Conservation (phyloP, 2,888 invertebrate species). For the Diadromus collaris region DNA sequence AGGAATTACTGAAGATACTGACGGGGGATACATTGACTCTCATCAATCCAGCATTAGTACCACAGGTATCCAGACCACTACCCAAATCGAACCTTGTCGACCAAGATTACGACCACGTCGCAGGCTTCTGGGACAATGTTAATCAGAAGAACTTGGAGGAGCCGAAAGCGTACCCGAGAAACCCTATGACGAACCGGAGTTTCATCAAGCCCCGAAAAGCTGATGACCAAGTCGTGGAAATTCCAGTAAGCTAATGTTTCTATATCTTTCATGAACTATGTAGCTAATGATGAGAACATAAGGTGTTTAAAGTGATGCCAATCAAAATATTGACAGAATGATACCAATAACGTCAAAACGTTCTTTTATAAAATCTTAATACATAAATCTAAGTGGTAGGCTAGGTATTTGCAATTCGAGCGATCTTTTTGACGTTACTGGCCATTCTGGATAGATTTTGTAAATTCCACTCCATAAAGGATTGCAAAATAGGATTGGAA, state of each 20-base stretch:
- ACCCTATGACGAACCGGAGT: slow-evolving; percentile 66
- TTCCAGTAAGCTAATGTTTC: slow-evolving; percentile 70
- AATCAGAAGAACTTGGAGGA: slow-evolving; percentile 60
- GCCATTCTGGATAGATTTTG: not conserved
- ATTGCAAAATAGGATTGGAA: not conserved
- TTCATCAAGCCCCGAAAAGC: slow-evolving; percentile 70
- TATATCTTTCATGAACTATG: not conserved
- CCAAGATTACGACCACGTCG: slow-evolving; percentile 49
- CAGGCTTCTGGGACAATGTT: slow-evolving; percentile 69
- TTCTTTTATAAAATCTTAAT: too few species aligned
- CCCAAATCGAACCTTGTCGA: slow-evolving; percentile 16
- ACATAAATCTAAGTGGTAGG: too few species aligned
- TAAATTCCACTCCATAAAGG: not conserved
- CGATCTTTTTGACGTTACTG: too few species aligned
- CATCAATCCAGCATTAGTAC: slow-evolving; percentile 68
- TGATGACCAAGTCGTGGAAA: slow-evolving; percentile 75
- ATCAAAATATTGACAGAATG: too few species aligned
- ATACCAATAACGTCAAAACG: too few species aligned
- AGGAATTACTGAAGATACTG: slow-evolving; percentile 83
- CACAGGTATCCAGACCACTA: not conserved
- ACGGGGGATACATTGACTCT: slow-evolving; percentile 80
- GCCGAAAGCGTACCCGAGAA: slow-evolving; percentile 48
- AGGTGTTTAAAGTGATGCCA: too few species aligned
- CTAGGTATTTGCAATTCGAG: too few species aligned
- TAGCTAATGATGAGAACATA: too few species aligned